phyloP scores from a whole-genome alignment of 1,140 invertebrate genomes.

The Drosophila nasuta region DNA sequence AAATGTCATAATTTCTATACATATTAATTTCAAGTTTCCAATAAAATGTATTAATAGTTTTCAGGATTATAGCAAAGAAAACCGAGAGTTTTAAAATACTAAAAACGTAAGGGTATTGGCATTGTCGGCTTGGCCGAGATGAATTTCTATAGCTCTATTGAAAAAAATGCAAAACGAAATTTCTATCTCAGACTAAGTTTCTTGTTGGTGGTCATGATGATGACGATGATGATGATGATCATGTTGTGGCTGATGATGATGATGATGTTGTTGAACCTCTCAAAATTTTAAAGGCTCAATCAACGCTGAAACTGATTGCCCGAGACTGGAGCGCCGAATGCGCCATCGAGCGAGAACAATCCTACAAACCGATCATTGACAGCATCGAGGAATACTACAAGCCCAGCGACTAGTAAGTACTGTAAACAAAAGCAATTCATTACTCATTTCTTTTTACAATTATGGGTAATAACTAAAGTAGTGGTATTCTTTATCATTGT shows the following conservation, averaged over 20 bases:
- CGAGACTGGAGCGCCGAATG: conserved; percentile 97
- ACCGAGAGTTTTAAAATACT: too few species aligned
- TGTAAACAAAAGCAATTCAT: neutral
- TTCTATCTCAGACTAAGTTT: conserved; percentile 53
- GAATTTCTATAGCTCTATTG: neutral
- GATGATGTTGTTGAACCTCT: conserved; percentile 81
- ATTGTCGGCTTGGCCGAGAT: too few species aligned
- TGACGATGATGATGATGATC: conserved; percentile 44
- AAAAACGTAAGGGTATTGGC: neutral
- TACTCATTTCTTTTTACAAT: neutral
- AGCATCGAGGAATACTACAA: conserved; percentile 93
- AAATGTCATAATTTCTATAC: too few species aligned
- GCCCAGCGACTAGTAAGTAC: conserved; percentile 83
- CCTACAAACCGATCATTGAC: conserved; percentile 96
- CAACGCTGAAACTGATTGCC: conserved; percentile 97
- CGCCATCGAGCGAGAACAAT: conserved; percentile 91
- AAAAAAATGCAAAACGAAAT: conserved; percentile 27
- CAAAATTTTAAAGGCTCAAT: conserved; percentile 90
- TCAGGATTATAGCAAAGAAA: too few species aligned
- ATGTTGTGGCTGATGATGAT: conserved; percentile 59
- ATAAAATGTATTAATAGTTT: too few species aligned
- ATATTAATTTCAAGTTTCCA: too few species aligned
- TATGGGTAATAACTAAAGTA: too few species aligned
- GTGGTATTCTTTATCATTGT: too few species aligned
- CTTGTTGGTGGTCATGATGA: conserved; percentile 59